phyloP scores from a whole-genome alignment of 2,113 vertebrate genomes.

The Bubo blakistoni region DNA sequence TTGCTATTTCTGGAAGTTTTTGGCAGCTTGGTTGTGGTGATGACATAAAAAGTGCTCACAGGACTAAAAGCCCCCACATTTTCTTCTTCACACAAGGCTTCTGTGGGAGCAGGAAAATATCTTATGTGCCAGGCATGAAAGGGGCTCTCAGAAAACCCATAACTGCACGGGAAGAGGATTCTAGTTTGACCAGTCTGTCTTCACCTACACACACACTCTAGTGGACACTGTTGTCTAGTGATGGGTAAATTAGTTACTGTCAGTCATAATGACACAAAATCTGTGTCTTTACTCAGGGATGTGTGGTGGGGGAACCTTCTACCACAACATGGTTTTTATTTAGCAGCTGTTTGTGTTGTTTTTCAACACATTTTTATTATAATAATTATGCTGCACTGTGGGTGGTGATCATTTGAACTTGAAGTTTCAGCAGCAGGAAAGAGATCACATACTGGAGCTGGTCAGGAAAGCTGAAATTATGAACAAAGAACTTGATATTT shows the following conservation, averaged over 20 bases:
- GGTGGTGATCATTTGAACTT: background rate
- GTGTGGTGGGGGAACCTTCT: background rate
- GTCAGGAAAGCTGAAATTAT: background rate
- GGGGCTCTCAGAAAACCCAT: background rate
- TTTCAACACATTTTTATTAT: background rate
- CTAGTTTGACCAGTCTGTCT: background rate
- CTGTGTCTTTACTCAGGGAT: background rate
- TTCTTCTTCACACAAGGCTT: background rate
- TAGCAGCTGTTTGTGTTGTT: background rate
- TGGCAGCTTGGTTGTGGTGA: background rate
- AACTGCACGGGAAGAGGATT: background rate
- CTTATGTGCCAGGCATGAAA: background rate
- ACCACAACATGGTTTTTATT: background rate
- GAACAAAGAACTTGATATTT: slow-evolving; percentile 1
- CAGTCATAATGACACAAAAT: background rate
- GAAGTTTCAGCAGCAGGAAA: background rate
- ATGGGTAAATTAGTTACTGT: background rate
- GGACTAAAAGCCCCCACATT: background rate
- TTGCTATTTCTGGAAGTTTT: background rate
- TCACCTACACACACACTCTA: background rate
- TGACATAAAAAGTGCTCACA: background rate
- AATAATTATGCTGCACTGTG: background rate
- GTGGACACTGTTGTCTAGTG: background rate
- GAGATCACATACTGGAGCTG: background rate
- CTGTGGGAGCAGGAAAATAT: background rate